Percentiles rank a stretch among this genome's conserved stretches.
Evolutionary conservation across 1,140 invertebrate species (phyloP).

Genomic region (Philopotamus ludificatus): DNA sequence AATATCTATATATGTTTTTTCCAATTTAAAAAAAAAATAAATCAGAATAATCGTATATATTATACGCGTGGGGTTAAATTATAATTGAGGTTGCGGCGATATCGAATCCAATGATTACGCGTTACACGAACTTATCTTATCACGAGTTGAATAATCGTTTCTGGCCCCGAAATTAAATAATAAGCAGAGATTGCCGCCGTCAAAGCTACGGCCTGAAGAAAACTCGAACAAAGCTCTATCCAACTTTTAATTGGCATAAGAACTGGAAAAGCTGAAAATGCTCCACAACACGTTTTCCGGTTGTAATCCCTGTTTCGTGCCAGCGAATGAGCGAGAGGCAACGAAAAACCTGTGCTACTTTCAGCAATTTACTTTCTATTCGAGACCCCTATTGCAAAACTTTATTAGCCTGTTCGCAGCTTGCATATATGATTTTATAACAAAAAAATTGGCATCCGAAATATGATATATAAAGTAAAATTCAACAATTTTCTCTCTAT

Average conservation of each 20-base stretch:
- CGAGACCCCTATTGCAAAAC: too few species aligned
- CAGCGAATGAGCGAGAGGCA: too few species aligned
- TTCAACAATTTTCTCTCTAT: too few species aligned
- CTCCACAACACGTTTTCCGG: constrained; percentile 8
- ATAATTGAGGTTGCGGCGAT: not conserved
- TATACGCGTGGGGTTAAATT: not conserved
- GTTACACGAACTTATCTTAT: not conserved
- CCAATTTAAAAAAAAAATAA: not conserved
- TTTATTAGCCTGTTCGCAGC: too few species aligned
- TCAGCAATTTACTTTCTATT: too few species aligned
- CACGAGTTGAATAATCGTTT: not conserved
- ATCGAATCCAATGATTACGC: not conserved
- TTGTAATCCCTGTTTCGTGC: constrained; percentile 2
- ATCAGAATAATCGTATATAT: not conserved
- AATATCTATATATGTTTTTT: not conserved
- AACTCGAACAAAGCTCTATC: not conserved
- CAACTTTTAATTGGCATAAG: constrained; percentile 23
- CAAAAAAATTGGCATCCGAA: too few species aligned
- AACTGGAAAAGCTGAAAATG: constrained; percentile 16
- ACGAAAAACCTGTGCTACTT: too few species aligned
- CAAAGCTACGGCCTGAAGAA: constrained; percentile 1
- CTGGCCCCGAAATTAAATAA: constrained; percentile 13
- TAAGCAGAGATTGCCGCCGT: not conserved
- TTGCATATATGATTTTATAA: too few species aligned
- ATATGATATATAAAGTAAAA: too few species aligned